Evolutionary conservation across 2,888 invertebrate species (phyloP).

Genomic region (Chloromyia formosa): DNA sequence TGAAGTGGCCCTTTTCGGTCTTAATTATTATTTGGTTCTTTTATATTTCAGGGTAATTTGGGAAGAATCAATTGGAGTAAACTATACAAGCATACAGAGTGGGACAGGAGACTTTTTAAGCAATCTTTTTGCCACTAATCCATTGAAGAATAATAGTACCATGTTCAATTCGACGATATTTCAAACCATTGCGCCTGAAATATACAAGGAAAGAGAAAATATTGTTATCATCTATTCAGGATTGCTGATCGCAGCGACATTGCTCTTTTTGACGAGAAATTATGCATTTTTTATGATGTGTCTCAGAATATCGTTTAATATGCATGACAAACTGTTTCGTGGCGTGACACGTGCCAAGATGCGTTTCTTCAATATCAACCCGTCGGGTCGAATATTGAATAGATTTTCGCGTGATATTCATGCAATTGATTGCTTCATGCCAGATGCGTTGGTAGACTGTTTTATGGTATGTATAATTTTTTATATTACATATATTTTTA

Average conservation of each 20-base stretch:
- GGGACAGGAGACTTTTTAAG: too few species aligned
- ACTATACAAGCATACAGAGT: too few species aligned
- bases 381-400: constrained; percentile 73
- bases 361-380: constrained; percentile 81
- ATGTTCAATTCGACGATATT: background rate
- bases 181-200: constrained; percentile 1
- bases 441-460: constrained; percentile 71
- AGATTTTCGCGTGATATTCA: constrained; percentile 81
- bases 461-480: constrained; percentile 64
- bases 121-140: too few species aligned
- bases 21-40: background rate
- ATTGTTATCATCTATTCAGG: constrained; percentile 59
- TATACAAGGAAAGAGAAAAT: constrained; percentile 53
- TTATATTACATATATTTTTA: background rate
- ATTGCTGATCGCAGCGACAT: constrained; percentile 56
- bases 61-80: constrained; percentile 32
- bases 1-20: constrained; percentile 5
- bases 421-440: constrained; percentile 70
- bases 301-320: constrained; percentile 74
- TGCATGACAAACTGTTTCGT: constrained; percentile 84
- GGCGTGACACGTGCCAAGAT: constrained; percentile 76
- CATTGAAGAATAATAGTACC: too few species aligned
- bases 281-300: constrained; percentile 77
- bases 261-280: constrained; percentile 68
- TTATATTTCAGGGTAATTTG: constrained; percentile 36